Evolutionary conservation across 2,888 invertebrate genomes (phyloP).

Genomic region (Tubiluchus corallicola): DNA sequence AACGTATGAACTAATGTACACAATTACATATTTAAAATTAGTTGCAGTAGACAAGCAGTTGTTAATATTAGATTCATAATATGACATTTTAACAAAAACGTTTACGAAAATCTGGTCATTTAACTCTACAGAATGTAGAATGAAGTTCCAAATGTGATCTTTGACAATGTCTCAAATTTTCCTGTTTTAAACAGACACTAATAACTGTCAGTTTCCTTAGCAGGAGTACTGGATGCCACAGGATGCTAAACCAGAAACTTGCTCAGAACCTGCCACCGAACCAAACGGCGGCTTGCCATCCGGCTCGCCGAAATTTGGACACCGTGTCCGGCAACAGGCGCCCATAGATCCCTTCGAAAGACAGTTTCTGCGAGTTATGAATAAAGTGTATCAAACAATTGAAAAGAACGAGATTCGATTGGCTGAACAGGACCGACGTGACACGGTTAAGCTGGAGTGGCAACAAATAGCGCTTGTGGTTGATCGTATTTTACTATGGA

Average conservation of each 20-base stretch:
- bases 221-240: constrained; percentile 16
- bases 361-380: constrained; percentile 45
- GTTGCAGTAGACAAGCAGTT: too few relatives aligned
- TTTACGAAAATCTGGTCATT: too few relatives aligned
- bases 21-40: too few relatives aligned
- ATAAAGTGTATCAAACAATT: constrained; percentile 50
- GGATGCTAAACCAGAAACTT: constrained; percentile 11
- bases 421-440: constrained; percentile 54
- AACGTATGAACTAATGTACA: too few relatives aligned
- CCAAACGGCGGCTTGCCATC: constrained; percentile 21
- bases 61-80: too few relatives aligned
- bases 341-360: constrained; percentile 40
- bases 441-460: constrained; percentile 66
- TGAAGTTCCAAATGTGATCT: too few relatives aligned
- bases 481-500: constrained; percentile 37
- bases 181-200: too few relatives aligned
- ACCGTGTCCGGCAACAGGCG: not conserved
- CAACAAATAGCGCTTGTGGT: constrained; percentile 60
- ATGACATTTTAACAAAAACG: too few relatives aligned
- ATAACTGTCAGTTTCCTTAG: too few relatives aligned
- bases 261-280: constrained; percentile 13
- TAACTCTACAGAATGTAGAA: too few relatives aligned
- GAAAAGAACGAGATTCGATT: constrained; percentile 56
- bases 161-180: too few relatives aligned
- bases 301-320: too few relatives aligned